These are phyloP conservation scores for Fringilla coelebs DNA, from an alignment of 2,797 vertebrate species.

Conservation along the genomic window DNA sequence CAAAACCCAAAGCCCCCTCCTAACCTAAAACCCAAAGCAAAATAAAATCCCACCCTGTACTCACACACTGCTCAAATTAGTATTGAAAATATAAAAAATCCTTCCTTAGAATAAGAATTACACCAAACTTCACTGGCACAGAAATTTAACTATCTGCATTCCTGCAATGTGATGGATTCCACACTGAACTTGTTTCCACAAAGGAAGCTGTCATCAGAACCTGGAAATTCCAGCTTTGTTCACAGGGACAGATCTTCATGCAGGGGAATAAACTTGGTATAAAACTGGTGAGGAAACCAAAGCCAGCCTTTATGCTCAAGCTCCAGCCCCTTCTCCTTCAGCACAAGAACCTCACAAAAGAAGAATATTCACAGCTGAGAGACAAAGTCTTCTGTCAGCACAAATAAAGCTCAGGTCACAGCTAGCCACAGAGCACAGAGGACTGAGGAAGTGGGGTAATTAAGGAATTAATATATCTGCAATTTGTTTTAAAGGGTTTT, in stretches of 20 bases:
- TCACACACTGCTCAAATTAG: background rate
- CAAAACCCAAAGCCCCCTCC: rapidly evolving
- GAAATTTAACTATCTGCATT: background rate
- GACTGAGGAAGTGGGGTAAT: background rate
- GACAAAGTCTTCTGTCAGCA: background rate
- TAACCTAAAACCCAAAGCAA: background rate
- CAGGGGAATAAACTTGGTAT: background rate
- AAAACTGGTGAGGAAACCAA: background rate
- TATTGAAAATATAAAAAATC: background rate
- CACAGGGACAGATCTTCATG: no score
- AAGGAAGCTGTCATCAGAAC: background rate
- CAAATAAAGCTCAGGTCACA: background rate
- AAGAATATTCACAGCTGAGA: background rate
- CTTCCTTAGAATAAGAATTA: background rate
- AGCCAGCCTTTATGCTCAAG: background rate
- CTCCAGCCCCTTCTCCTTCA: background rate
- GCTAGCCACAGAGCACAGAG: background rate
- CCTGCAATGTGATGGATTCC: background rate
- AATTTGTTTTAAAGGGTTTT: background rate
- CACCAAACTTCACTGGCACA: background rate
- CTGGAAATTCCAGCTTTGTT: background rate
- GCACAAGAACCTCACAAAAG: background rate
- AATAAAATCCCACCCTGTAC: background rate
- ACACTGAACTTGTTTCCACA: background rate
- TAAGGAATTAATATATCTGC: background rate